phyloP scores from a whole-genome alignment of 2,797 vertebrate genomes.

The Sebastes paucispinis region DNA sequence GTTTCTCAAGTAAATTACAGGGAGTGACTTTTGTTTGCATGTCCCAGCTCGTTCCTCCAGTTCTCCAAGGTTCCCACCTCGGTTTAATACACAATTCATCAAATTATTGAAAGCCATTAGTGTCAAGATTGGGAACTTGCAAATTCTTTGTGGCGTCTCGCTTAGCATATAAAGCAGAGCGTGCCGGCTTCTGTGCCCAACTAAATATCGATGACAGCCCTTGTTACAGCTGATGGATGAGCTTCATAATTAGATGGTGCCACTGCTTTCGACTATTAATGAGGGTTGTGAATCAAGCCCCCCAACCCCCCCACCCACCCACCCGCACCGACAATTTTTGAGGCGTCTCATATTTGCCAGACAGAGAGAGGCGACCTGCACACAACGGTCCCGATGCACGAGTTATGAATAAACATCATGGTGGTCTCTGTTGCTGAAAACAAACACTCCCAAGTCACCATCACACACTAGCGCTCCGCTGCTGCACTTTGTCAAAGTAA shows the following conservation, averaged over 20 bases:
- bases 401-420: constrained; percentile 53
- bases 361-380: constrained; percentile 39
- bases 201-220: constrained; percentile 92
- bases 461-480: background rate
- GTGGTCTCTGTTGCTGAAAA: constrained; percentile 14
- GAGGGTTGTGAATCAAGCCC: constrained; percentile 73
- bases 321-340: constrained; percentile 38
- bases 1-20: constrained; percentile 65
- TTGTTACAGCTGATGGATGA: constrained; percentile 91
- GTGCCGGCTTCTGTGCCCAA: constrained; percentile 80
- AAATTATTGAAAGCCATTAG: constrained; percentile 94
- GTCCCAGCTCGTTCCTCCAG: constrained; percentile 76
- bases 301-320: background rate
- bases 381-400: constrained; percentile 14
- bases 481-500: background rate
- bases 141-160: constrained; percentile 88
- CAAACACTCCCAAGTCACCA: constrained; percentile 5
- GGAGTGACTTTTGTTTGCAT: constrained; percentile 78
- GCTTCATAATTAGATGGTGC: constrained; percentile 89
- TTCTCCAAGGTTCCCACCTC: constrained; percentile 85
- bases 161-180: constrained; percentile 91
- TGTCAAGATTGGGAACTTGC: constrained; percentile 89
- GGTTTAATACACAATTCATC: constrained; percentile 92
- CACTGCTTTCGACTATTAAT: constrained; percentile 81
- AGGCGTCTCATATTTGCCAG: constrained; percentile 51